Evolutionary conservation across 2,797 vertebrate species (phyloP).

Genomic region (Coranthus polyacanthus): DNA sequence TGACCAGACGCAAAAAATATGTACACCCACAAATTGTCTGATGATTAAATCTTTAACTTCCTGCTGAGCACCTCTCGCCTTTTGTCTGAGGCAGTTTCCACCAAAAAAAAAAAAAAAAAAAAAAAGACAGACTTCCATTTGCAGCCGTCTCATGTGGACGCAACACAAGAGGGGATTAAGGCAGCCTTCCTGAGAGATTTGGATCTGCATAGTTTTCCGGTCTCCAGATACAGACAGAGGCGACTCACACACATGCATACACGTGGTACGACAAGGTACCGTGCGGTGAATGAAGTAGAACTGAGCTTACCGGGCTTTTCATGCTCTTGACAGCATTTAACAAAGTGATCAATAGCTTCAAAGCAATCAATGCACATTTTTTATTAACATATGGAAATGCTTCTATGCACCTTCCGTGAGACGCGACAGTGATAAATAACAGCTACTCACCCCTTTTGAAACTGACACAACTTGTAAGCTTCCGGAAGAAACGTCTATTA

Average conservation of each 20-base stretch:
- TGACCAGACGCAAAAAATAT: constrained; percentile 40
- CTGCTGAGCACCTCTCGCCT: constrained; percentile 62
- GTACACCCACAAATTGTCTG: constrained; percentile 53
- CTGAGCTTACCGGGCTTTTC: constrained; percentile 15
- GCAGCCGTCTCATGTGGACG: constrained; percentile 74
- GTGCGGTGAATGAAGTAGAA: constrained; percentile 6
- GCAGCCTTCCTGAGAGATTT: constrained; percentile 77
- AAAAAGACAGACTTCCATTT: constrained; percentile 63
- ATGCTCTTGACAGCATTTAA: constrained; percentile 29
- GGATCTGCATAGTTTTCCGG: constrained; percentile 75
- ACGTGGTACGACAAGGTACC: constrained; percentile 30
- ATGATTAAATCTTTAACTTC: constrained; percentile 75
- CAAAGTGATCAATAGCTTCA: not conserved
- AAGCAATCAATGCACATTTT: not conserved
- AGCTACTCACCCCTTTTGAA: constrained; percentile 88
- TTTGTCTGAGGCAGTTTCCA: constrained; percentile 74
- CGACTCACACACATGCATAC: constrained; percentile 42
- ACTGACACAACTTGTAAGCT: constrained; percentile 88
- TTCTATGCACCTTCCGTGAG: not conserved
- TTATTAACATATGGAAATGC: not conserved
- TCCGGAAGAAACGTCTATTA: constrained; percentile 87
- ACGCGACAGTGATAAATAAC: not conserved
- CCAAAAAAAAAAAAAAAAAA: too few species aligned
- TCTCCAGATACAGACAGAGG: constrained; percentile 69
- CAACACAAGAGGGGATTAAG: constrained; percentile 78